phyloP scores from a whole-genome alignment of 2,888 invertebrate species.

The Trypoxylon attenuatum region DNA sequence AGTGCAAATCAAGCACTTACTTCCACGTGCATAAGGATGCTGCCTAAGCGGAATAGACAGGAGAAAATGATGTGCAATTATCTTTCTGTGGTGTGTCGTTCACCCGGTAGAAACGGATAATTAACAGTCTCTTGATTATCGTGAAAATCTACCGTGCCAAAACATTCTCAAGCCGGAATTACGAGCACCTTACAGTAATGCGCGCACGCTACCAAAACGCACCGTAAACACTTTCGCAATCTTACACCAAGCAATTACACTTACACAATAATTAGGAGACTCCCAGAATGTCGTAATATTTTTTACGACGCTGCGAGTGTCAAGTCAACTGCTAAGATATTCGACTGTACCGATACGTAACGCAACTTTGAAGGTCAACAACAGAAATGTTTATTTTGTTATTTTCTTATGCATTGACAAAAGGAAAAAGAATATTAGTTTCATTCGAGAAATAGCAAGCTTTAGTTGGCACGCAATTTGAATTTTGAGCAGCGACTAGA shows the following conservation, averaged over 20 bases:
- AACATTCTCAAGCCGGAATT: conserved; percentile 31
- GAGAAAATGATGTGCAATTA: conserved; percentile 28
- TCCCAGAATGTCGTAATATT: neutral
- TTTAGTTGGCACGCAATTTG: conserved; percentile 52
- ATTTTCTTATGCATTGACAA: no score
- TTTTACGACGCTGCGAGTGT: no score
- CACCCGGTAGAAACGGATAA: conserved; percentile 24
- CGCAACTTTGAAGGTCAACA: no score
- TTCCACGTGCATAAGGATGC: conserved; percentile 14
- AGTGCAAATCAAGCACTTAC: no score
- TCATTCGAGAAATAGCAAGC: no score
- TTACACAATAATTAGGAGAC: conserved; percentile 53
- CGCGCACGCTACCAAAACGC: conserved; percentile 1
- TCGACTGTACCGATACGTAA: no score
- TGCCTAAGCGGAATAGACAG: conserved; percentile 6
- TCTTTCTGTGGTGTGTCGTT: conserved; percentile 18
- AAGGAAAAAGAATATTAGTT: no score
- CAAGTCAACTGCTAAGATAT: no score
- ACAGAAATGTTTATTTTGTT: no score
- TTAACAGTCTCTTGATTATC: conserved; percentile 23
- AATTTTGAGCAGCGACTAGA: conserved; percentile 33
- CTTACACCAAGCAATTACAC: conserved; percentile 37
- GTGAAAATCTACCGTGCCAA: conserved; percentile 42
- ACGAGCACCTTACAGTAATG: conserved; percentile 11
- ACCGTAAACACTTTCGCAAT: conserved; percentile 29